phyloP scores from a whole-genome alignment of 2,888 invertebrate species.

The Lymantria dispar region DNA sequence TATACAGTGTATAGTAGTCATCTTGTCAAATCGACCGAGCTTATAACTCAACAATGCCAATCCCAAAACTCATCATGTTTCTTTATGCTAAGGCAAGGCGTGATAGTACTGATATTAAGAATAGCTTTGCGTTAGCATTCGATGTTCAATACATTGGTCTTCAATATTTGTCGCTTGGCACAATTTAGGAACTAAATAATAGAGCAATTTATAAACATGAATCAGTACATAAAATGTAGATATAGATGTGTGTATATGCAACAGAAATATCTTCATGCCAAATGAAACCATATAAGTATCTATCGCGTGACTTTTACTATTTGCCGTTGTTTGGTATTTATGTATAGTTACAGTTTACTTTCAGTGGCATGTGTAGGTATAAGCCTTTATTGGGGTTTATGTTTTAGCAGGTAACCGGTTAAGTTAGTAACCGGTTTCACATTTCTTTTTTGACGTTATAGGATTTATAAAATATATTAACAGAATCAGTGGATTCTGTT shows the following conservation, averaged over 20 bases:
- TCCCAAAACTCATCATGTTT: constrained; percentile 50
- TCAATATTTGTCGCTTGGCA: constrained; percentile 42
- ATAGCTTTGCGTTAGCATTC: constrained; percentile 42
- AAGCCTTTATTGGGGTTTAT: too few relatives aligned
- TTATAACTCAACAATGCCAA: constrained; percentile 60
- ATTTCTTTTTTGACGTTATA: too few relatives aligned
- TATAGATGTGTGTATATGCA: constrained; percentile 26
- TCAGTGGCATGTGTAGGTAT: background rate
- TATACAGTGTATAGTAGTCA: too few relatives aligned
- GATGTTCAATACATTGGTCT: constrained; percentile 41
- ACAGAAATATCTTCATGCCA: constrained; percentile 17
- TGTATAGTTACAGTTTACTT: background rate
- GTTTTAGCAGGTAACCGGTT: too few relatives aligned
- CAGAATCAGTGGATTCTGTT: too few relatives aligned
- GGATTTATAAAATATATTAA: too few relatives aligned
- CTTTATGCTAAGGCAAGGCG: constrained; percentile 9
- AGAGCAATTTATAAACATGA: constrained; percentile 20
- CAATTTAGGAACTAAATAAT: constrained; percentile 21
- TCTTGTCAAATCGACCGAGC: constrained; percentile 59
- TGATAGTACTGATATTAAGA: constrained; percentile 27
- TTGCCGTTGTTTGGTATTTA: background rate
- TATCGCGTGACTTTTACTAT: background rate
- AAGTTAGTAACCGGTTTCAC: too few relatives aligned
- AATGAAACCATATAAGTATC: constrained; percentile 21
- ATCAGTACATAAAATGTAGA: constrained; percentile 14